These are phyloP conservation scores for Phthorimaea operculella DNA, from an alignment of 1,140 invertebrate species.

Conservation along the genomic window DNA sequence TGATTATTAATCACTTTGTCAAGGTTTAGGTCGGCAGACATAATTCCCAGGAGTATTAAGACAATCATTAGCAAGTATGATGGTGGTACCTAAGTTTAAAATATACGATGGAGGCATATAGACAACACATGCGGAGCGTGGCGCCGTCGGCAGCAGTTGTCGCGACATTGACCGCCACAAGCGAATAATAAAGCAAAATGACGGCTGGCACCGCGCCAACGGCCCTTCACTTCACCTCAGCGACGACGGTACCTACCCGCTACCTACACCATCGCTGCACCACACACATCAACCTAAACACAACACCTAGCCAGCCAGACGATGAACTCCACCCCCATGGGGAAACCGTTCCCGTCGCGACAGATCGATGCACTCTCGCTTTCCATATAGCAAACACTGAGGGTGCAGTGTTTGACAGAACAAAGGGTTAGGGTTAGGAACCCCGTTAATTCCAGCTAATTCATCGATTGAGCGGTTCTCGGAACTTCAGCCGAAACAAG, in stretches of 20 bases:
- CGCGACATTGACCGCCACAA: constrained; percentile 63
- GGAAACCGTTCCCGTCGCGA: background rate
- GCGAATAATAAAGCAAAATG: constrained; percentile 61
- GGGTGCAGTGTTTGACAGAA: background rate
- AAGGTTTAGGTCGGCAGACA: no score
- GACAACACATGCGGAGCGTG: constrained; percentile 44
- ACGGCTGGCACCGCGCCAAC: constrained; percentile 52
- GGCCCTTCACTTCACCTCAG: constrained; percentile 52
- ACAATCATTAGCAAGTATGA: no score
- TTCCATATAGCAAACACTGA: constrained; percentile 16
- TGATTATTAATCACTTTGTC: no score
- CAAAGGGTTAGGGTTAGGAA: constrained; percentile 24
- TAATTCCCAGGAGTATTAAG: no score
- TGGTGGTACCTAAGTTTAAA: constrained; percentile 30
- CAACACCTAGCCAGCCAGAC: background rate
- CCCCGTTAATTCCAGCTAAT: background rate
- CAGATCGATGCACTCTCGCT: constrained; percentile 25
- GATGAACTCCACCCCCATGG: background rate
- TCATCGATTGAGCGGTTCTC: constrained; percentile 3
- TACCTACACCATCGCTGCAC: constrained; percentile 1
- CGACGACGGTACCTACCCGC: constrained; percentile 13
- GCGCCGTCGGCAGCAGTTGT: constrained; percentile 33
- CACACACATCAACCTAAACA: background rate
- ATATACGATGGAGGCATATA: constrained; percentile 35
- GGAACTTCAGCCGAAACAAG: constrained; percentile 17